Evolutionary conservation across 2,888 invertebrate genomes (phyloP).

Genomic region (Tuta absoluta): DNA sequence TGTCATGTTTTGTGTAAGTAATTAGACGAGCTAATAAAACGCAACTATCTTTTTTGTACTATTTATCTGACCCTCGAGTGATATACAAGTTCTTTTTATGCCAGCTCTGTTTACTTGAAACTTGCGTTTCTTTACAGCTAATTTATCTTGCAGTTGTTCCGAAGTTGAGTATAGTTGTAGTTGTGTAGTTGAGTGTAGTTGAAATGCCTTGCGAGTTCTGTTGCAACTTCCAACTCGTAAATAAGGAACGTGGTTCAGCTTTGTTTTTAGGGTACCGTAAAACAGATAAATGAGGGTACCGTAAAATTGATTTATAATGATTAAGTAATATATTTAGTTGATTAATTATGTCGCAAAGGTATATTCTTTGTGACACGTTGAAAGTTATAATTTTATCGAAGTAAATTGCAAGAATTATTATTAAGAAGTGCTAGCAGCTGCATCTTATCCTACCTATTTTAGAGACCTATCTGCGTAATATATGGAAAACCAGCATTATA

Average conservation of each 20-base stretch:
- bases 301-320: no score
- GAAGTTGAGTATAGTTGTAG: conserved; percentile 14
- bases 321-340: no score
- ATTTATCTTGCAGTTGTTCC: conserved; percentile 19
- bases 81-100: background rate
- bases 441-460: no score
- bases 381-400: no score
- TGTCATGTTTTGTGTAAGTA: background rate
- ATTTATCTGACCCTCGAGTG: background rate
- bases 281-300: background rate
- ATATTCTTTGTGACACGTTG: no score
- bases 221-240: conserved; percentile 11
- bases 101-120: conserved; percentile 9
- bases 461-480: no score
- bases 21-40: background rate
- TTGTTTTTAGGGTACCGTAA: background rate
- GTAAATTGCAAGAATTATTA: no score
- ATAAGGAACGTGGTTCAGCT: conserved; percentile 7
- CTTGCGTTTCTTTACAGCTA: conserved; percentile 19
- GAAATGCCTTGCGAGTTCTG: background rate
- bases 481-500: no score
- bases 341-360: no score
- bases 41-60: background rate
- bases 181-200: conserved; percentile 11
- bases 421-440: no score